phyloP scores from a whole-genome alignment of 1,140 invertebrate species.

The Mizuhopecten yessoensis region DNA sequence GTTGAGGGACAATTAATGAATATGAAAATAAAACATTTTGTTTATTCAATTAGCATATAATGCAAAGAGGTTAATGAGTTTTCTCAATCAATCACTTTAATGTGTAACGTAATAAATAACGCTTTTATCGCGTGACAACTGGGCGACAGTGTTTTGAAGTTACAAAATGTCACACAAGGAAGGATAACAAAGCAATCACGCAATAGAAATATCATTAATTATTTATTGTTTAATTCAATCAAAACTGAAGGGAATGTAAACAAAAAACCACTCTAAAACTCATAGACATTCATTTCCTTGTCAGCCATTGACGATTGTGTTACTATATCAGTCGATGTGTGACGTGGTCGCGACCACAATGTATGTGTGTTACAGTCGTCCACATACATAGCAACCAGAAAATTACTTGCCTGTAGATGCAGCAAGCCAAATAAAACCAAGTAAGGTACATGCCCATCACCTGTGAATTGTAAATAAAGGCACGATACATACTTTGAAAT shows the following conservation, averaged over 20 bases:
- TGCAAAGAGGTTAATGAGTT: background rate
- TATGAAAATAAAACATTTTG: no score
- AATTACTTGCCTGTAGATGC: no score
- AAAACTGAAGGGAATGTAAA: background rate
- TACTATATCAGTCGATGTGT: no score
- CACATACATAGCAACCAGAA: background rate
- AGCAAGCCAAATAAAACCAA: no score
- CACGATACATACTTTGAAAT: no score
- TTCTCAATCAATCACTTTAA: background rate
- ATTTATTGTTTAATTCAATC: no score
- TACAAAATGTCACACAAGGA: background rate
- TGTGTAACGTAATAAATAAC: background rate
- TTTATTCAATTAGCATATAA: background rate
- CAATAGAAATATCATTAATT: no score
- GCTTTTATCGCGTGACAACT: background rate
- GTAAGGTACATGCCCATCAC: background rate
- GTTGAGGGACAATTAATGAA: no score
- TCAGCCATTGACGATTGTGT: no score
- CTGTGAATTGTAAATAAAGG: background rate
- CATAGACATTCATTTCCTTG: no score
- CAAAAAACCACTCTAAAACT: background rate
- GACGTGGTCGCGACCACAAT: background rate
- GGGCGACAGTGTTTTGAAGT: background rate
- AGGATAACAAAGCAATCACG: background rate
- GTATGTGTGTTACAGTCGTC: background rate